Evolutionary conservation across 2,888 invertebrate species (phyloP).

Genomic region (Pollenia labialis): DNA sequence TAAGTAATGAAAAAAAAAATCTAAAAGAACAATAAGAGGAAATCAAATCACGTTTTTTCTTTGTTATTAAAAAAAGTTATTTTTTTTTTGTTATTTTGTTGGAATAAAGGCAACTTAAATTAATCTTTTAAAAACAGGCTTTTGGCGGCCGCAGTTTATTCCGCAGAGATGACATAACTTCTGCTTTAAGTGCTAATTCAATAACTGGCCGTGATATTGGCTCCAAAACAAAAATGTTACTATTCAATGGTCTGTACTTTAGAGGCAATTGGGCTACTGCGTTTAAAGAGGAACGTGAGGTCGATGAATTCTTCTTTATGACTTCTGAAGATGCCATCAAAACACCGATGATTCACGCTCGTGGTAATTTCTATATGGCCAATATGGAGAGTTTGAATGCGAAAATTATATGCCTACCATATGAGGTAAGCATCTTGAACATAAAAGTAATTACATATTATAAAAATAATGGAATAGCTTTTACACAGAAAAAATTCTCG

Average conservation of each 20-base stretch:
- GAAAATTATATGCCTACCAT: slow-evolving; percentile 89
- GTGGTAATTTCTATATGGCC: slow-evolving; percentile 87
- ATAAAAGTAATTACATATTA: too few relatives aligned
- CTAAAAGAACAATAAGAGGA: background rate
- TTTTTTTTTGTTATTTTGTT: background rate
- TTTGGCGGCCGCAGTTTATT: slow-evolving; percentile 84
- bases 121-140: slow-evolving; percentile 74
- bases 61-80: background rate
- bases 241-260: slow-evolving; percentile 92
- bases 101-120: background rate
- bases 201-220: slow-evolving; percentile 85
- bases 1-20: slow-evolving; percentile 73
- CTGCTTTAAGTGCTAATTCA: slow-evolving; percentile 87
- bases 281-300: slow-evolving; percentile 85
- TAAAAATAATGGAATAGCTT: background rate
- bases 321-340: slow-evolving; percentile 87
- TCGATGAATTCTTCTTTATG: slow-evolving; percentile 87
- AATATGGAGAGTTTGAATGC: slow-evolving; percentile 87
- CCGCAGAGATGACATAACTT: slow-evolving; percentile 86
- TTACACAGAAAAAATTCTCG: too few relatives aligned
- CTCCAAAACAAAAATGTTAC: slow-evolving; percentile 86
- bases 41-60: slow-evolving; percentile 4
- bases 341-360: slow-evolving; percentile 88
- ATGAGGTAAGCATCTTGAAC: slow-evolving; percentile 86
- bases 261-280: slow-evolving; percentile 90